phyloP scores from a whole-genome alignment of 2,888 invertebrate genomes.

The Osedax fenrisi region DNA sequence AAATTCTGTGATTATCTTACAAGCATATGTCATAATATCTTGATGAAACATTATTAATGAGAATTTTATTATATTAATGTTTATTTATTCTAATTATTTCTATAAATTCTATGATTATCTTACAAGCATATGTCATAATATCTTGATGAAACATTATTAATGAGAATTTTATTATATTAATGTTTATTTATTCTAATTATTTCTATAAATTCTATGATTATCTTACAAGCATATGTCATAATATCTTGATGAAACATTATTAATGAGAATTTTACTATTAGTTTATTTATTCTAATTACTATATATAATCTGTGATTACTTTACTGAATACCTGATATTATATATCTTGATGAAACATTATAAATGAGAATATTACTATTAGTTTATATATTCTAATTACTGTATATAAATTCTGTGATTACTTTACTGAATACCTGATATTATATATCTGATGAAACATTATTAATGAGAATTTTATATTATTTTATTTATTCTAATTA shows the following conservation, averaged over 20 bases:
- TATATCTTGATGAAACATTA: too few species aligned
- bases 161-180: slow-evolving; percentile 1
- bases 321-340: too few species aligned
- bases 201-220: slow-evolving; percentile 36
- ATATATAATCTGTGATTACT: too few species aligned
- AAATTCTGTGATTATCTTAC: background rate
- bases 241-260: background rate
- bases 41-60: background rate
- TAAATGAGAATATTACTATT: too few species aligned
- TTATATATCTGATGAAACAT: too few species aligned
- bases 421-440: too few species aligned
- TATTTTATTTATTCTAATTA: too few species aligned
- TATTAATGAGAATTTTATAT: too few species aligned
- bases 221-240: background rate
- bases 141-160: background rate
- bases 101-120: slow-evolving; percentile 32
- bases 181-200: slow-evolving; percentile 14
- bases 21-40: background rate
- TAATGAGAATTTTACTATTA: too few species aligned
- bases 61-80: slow-evolving; percentile 7
- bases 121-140: background rate
- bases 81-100: slow-evolving; percentile 26
- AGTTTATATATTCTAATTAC: too few species aligned
- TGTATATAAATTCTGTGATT: too few species aligned
- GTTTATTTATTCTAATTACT: too few species aligned